Evolutionary conservation across 2,888 invertebrate genomes (phyloP).

Genomic region (Steinernema hermaphroditum): DNA sequence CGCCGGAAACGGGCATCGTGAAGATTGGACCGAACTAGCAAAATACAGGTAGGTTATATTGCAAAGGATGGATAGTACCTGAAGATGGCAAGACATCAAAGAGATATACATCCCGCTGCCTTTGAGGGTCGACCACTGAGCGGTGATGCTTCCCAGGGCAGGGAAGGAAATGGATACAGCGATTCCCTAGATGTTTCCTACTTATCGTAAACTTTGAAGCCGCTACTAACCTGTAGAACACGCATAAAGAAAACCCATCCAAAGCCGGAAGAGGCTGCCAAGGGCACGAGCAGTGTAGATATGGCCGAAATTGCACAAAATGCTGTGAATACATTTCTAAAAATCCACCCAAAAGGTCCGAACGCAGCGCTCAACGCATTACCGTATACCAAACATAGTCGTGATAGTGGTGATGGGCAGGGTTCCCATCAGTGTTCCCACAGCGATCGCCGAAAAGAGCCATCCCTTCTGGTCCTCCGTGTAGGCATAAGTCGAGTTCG

Average conservation of each 20-base stretch:
- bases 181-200: slow-evolving; percentile 37
- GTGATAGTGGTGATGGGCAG: slow-evolving; percentile 33
- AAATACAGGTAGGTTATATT: not conserved
- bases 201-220: too few species aligned
- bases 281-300: slow-evolving; percentile 33
- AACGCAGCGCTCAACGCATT: too few species aligned
- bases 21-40: slow-evolving; percentile 42
- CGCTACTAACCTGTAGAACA: slow-evolving; percentile 26
- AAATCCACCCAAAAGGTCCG: not conserved
- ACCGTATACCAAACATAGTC: slow-evolving; percentile 36
- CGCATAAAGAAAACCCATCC: slow-evolving; percentile 31
- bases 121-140: slow-evolving; percentile 40
- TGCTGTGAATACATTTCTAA: slow-evolving; percentile 23
- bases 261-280: slow-evolving; percentile 30
- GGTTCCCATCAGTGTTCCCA: slow-evolving; percentile 40
- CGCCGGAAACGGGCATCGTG: slow-evolving; percentile 43
- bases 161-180: slow-evolving; percentile 41
- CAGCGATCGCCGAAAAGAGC: slow-evolving; percentile 43
- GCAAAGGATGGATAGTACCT: slow-evolving; percentile 36
- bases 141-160: slow-evolving; percentile 41
- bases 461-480: slow-evolving; percentile 19
- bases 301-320: slow-evolving; percentile 36
- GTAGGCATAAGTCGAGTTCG: slow-evolving; percentile 12
- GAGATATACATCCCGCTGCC: slow-evolving; percentile 43
- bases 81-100: slow-evolving; percentile 42